Base-by-base conservation (phyloP, 1,140 invertebrate species). In the Tetragonula clypearis region DNA sequence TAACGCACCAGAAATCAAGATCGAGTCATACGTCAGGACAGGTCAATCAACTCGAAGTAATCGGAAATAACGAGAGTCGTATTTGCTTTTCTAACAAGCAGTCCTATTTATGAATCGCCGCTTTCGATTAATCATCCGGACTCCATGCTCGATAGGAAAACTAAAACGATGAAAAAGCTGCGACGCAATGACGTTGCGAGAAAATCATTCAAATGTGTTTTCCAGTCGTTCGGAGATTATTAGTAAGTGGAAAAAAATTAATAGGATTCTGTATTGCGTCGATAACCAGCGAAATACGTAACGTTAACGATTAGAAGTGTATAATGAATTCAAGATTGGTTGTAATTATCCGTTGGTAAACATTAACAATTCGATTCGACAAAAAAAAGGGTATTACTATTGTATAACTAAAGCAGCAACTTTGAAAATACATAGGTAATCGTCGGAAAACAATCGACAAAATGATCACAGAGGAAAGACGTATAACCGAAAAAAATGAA, bases 1-100 rank as follows among this genome's bases (percentile, higher is more conserved):
- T 91, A 92, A 91, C 91, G 88, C 86, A 88, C 86, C 90, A 91
- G 74, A 90, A 89, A 92, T 91, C 88, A 79, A 62, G 60, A 77
- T 85, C 60, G 66, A 66, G 60, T 68, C 71, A 84, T 62, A 68
- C 89, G 80, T 76, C 74, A 62, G 72, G 81, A 90, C 90, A 88
- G 90, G 90, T 92, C 91, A 86, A 85, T 91, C 84, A 87, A 88
- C 77, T 69, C 80, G 62, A 83, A 82, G 68, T 86, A 87, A 90
- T 90, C 60, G 71, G 85, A n/a, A 71, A 74, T 68, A 77, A 80
- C 80, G 26, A 86, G 12, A 49, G 76, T 9, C 58, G n/a, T 56
- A 79, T 79, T 78, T 71, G 66, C 60, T 56, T 23, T 66, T 35
- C 68, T 71, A 79, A 80, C 73, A 30, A 86, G 74, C 78, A 15